Base-by-base conservation (phyloP, 2,113 vertebrate species). In the Onychorhynchus coronatus region DNA sequence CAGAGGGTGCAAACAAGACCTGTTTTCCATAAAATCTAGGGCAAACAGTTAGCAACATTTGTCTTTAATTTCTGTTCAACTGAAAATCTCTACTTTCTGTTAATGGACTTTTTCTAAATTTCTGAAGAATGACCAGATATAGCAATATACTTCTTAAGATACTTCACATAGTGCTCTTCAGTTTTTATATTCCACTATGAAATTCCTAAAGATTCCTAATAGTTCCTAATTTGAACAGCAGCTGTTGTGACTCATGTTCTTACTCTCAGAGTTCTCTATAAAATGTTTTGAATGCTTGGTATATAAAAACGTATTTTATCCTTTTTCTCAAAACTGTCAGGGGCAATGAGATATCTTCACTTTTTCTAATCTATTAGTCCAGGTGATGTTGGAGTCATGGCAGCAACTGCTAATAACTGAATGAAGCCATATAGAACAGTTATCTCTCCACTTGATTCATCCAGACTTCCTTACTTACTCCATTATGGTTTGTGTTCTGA, bases 11-110 rank as follows among this genome's bases (percentile, higher is more conserved):
- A 67, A 74, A 86, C 50, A 63, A 71, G 75, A 63, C 30, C 28
- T 73, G 42, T 85, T 94, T 91, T 83, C 72, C 52, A 25, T 66
- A 71, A 90, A 90, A 90, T 85, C 67, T 83, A 75, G 63, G 56
- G 50, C 55, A 94, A 88, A 20, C 8, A 83, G 11, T 91, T 72
- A 52, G 15, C 10, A 88, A 39, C 2, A 71, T 52, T 63, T 68
- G 75, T 61, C 20, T 88, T 84, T 58, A 17, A 70, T 85, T 91
- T 72, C 22, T 89, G 5, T 77, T 81, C 17, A 82, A 49, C 27
- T 53, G 49, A 82, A 71, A 61, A 67, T 35, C n/a, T 58, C 39
- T 58, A 18, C 3, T 79, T 85, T 82, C 46, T 65, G 2, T 35
- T 6, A 12, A 22, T 73, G 12, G 23, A 3, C 8, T 4, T 74